Conservation (phyloP, 1,140 invertebrate species). For the Phenacoccus solenopsis region DNA sequence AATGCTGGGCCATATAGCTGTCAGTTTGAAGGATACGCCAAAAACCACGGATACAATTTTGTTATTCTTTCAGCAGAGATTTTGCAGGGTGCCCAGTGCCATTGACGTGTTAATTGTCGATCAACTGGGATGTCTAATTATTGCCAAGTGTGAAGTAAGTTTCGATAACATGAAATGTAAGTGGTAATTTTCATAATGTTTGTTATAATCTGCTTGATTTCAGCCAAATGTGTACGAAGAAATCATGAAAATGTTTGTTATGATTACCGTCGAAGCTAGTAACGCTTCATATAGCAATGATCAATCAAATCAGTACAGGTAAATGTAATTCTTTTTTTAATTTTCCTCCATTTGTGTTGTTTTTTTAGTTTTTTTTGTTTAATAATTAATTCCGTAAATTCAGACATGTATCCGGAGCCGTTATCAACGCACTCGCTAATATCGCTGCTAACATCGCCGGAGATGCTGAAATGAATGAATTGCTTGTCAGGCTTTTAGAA, state of each 20-base stretch:
- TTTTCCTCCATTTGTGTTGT: neutral
- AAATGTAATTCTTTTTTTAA: slow-evolving; percentile 18
- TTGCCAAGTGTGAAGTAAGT: slow-evolving; percentile 66
- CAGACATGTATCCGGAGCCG: slow-evolving; percentile 84
- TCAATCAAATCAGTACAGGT: slow-evolving; percentile 57
- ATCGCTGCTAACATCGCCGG: slow-evolving; percentile 88
- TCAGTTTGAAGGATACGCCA: slow-evolving; percentile 80
- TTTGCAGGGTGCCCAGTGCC: slow-evolving; percentile 72
- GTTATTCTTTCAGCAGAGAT: slow-evolving; percentile 92
- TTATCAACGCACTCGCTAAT: slow-evolving; percentile 86
- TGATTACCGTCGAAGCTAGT: slow-evolving; percentile 85
- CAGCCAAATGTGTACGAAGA: slow-evolving; percentile 71
- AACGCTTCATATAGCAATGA: slow-evolving; percentile 76
- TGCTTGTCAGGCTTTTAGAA: slow-evolving; percentile 79
- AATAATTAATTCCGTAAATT: slow-evolving; percentile 19
- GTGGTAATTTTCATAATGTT: slow-evolving; percentile 6
- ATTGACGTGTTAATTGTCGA: slow-evolving; percentile 91
- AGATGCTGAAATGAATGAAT: slow-evolving; percentile 70
- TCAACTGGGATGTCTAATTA: slow-evolving; percentile 93
- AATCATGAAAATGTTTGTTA: slow-evolving; percentile 95
- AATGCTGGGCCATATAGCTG: slow-evolving; percentile 92
- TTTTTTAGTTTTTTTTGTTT: no score
- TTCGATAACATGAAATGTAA: neutral
- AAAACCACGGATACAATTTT: slow-evolving; percentile 89
- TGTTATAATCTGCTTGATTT: slow-evolving; percentile 23